These are phyloP conservation scores for Nicator chloris DNA, from an alignment of 2,113 vertebrate species.

Conservation along the genomic window DNA sequence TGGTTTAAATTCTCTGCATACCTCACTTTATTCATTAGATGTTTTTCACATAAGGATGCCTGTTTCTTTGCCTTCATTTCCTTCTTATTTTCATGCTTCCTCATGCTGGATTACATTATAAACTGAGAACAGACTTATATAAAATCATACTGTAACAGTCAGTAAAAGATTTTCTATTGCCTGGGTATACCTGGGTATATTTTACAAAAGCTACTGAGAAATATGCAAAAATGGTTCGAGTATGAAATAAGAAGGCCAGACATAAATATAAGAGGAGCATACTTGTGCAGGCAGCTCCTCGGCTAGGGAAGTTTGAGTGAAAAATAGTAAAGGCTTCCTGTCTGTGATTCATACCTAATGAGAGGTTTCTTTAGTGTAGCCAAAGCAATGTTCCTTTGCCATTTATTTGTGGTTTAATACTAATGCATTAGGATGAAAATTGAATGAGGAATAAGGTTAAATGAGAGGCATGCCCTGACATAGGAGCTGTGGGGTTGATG, in stretches of 20 bases:
- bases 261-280: constrained; percentile 14
- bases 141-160: not conserved
- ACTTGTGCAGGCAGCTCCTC: not conserved
- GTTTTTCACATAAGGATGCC: not conserved
- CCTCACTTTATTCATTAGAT: constrained; percentile 31
- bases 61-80: constrained; percentile 18
- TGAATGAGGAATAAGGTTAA: constrained; percentile 66
- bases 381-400: constrained; percentile 51
- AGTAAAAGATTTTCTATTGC: not conserved
- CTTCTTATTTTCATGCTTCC: not conserved
- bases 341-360: constrained; percentile 52
- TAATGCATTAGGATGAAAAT: constrained; percentile 55
- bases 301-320: not conserved
- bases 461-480: constrained; percentile 13
- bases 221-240: constrained; percentile 10
- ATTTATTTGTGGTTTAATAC: constrained; percentile 56
- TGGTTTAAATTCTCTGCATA: constrained; percentile 1
- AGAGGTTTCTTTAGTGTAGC: constrained; percentile 52
- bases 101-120: constrained; percentile 34
- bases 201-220: constrained; percentile 35
- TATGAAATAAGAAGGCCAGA: constrained; percentile 5
- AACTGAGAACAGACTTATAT: constrained; percentile 13
- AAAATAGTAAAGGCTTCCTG: not conserved
- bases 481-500: constrained; percentile 16
- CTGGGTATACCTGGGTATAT: not conserved